A percentile compares a stretch with the other conserved stretches of the same genome.
phyloP scores from a whole-genome alignment of 2,113 vertebrate species.

The Heterotilapia buettikoferi region DNA sequence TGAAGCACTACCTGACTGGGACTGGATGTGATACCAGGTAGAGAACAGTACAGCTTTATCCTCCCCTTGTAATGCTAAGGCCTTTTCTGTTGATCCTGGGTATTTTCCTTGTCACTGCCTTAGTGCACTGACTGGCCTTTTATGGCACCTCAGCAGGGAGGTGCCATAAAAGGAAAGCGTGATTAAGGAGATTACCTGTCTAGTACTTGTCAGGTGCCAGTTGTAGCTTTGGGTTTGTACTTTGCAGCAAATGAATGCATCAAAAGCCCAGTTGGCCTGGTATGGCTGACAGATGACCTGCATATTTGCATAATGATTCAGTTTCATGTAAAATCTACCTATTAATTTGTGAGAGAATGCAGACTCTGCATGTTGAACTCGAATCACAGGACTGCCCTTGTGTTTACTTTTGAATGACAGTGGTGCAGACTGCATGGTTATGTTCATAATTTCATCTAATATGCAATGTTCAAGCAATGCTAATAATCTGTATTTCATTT shows the following conservation, averaged over 20 bases:
- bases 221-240: neutral
- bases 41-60: constrained; percentile 37
- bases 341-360: neutral
- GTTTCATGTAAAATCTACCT: neutral
- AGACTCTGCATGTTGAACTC: neutral
- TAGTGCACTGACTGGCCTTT: neutral
- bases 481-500: neutral
- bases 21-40: constrained; percentile 39
- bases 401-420: neutral
- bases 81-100: constrained; percentile 35
- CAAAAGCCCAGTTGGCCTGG: neutral
- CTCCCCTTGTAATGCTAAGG: constrained; percentile 31
- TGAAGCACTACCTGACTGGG: constrained; percentile 43
- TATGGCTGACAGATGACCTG: neutral
- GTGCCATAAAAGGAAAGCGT: neutral
- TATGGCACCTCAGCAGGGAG: constrained; percentile 13
- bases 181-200: constrained; percentile 43
- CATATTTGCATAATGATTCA: neutral
- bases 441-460: neutral
- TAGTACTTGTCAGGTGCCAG: neutral
- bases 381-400: neutral
- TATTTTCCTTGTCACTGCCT: constrained; percentile 28
- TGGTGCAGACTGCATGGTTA: neutral
- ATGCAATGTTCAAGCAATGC: neutral
- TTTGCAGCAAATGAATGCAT: neutral